These are phyloP conservation scores for Anoplopoma fimbria DNA, from an alignment of 2,113 vertebrate genomes.

Conservation along the genomic window DNA sequence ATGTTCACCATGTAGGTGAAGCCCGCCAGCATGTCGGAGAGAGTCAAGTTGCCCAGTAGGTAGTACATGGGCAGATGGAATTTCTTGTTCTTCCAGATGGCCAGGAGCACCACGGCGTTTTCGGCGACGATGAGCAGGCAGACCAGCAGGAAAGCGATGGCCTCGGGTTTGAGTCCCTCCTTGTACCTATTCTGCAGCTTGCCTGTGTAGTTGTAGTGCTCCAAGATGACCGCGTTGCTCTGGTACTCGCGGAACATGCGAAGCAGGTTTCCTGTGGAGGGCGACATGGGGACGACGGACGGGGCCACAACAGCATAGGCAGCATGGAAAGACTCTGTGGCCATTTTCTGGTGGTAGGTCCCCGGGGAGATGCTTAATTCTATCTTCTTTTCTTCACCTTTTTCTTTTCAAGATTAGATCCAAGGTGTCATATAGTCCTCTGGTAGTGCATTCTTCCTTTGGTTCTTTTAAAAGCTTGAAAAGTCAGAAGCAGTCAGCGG, in stretches of 20 bases:
- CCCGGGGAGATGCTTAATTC: neutral
- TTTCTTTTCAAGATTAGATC: slow-evolving; percentile 37
- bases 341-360: slow-evolving; percentile 31
- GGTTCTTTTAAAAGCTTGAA: neutral
- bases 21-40: slow-evolving; percentile 91
- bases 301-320: slow-evolving; percentile 47
- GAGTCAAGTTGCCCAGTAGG: slow-evolving; percentile 89
- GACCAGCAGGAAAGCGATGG: slow-evolving; percentile 86
- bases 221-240: slow-evolving; percentile 81
- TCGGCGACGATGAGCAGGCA: slow-evolving; percentile 90
- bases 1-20: slow-evolving; percentile 92
- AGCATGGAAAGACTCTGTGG: slow-evolving; percentile 61
- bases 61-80: slow-evolving; percentile 94
- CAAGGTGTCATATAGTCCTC: slow-evolving; percentile 54
- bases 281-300: slow-evolving; percentile 23
- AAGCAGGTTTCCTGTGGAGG: slow-evolving; percentile 58
- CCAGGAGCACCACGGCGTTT: slow-evolving; percentile 89
- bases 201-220: slow-evolving; percentile 92
- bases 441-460: slow-evolving; percentile 40
- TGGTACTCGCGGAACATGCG: slow-evolving; percentile 81
- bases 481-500: neutral
- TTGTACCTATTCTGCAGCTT: slow-evolving; percentile 88
- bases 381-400: neutral
- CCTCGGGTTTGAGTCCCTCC: slow-evolving; percentile 84
- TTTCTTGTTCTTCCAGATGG: slow-evolving; percentile 91